These are phyloP conservation scores for Gnathonemus longibarbis DNA, from an alignment of 2,113 vertebrate species.

Conservation along the genomic window DNA sequence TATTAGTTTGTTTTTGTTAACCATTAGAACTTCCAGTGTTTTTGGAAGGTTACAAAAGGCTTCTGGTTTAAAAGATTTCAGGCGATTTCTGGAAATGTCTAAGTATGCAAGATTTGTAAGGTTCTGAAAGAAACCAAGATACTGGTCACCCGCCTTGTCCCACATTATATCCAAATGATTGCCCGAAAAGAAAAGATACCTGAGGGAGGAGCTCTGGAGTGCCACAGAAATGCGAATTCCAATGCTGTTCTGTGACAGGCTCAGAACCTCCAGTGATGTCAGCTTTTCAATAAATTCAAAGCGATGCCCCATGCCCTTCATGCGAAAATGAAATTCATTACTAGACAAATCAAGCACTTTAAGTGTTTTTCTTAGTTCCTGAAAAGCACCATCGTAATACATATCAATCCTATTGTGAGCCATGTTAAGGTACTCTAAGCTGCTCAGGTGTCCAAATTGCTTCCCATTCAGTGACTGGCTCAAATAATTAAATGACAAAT, in stretches of 20 bases:
- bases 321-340: constrained; percentile 65
- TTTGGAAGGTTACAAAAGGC: constrained; percentile 50
- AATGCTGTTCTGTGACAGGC: constrained; percentile 62
- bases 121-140: constrained; percentile 58
- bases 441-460: constrained; percentile 45
- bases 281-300: constrained; percentile 56
- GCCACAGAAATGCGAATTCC: constrained; percentile 51
- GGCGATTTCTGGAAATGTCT: constrained; percentile 62
- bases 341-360: constrained; percentile 62
- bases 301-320: constrained; percentile 64
- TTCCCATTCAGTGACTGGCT: constrained; percentile 50
- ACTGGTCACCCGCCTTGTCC: constrained; percentile 48
- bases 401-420: constrained; percentile 68
- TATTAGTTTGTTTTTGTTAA: constrained; percentile 50
- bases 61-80: constrained; percentile 45
- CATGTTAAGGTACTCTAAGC: constrained; percentile 57
- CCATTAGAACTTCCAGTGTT: constrained; percentile 44
- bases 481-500: constrained; percentile 69
- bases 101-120: constrained; percentile 56
- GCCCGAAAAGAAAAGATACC: constrained; percentile 57
- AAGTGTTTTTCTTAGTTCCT: constrained; percentile 54
- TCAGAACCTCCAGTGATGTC: constrained; percentile 51
- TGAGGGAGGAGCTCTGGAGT: constrained; percentile 56
- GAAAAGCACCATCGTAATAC: constrained; percentile 51
- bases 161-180: constrained; percentile 63